Base-by-base conservation (phyloP, 1,140 invertebrate genomes). In the Anastrepha ludens region DNA sequence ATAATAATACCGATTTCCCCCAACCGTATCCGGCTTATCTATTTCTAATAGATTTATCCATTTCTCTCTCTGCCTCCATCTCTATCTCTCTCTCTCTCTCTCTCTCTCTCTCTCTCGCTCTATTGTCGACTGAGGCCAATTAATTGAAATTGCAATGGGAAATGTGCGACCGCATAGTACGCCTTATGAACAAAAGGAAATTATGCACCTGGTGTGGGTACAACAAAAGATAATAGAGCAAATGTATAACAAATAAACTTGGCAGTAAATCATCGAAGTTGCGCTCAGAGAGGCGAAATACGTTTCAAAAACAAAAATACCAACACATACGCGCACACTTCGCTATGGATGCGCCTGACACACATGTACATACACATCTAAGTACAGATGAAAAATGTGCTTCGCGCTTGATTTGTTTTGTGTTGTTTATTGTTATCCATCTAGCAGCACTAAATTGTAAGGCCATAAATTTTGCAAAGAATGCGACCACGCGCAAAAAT, bases 371-470 rank as follows among this genome's bases (percentile, higher is more conserved):
- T 78, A 55, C 47, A 29, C 20, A 39, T 67, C 6, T 29, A 67
- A 8, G 64, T 17, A n/a, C 17, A 17, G n/a, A 47, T 74, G 39
- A 50, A 44, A 74, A 47, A 74, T 81, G 74, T 78, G 47, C 44
- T 81, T 81, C 47, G 47, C 17, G 47, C 41, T 81, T 81, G 74
- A 81, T 81, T 81, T 81, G 47, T 81, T 58, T 81, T 29, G 7
- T 58, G 9, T 81, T 55, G 47, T 55, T 50, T 55, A 81, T 81
- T 81, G 74, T 81, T 81, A 29, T 50, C 44, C 20, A 2, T 20
- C 47, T 9, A 81, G 15, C 47, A 47, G 47, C 74, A 81, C 74
- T 81, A 81, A 81, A 81, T 81, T 81, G 74, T 58, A 81, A 81
- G 9, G 47, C 74, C 74, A 81, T 81, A 81, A 81, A 58, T 81